Percentiles rank a stretch among this genome's conserved stretches.
These are phyloP conservation scores for Tapirus terrestris DNA, from an alignment of 2,113 vertebrate species.

Conservation along the genomic window DNA sequence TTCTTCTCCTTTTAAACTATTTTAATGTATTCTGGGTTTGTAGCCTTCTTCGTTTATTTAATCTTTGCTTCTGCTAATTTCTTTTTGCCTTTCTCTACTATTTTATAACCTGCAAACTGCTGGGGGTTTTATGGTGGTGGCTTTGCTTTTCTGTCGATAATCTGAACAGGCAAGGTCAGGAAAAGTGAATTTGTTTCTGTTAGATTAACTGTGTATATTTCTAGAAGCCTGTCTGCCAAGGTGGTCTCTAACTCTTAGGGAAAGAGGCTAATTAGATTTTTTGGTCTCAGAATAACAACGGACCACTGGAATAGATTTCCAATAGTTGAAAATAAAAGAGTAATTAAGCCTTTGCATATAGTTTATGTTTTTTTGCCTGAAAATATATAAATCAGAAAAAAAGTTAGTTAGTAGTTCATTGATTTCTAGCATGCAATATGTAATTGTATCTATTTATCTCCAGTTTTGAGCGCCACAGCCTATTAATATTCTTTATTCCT, in stretches of 20 bases:
- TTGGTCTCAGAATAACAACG: background rate
- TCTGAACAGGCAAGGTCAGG: background rate
- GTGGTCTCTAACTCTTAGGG: background rate
- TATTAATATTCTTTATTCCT: slow-evolving; percentile 13
- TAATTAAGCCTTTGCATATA: background rate
- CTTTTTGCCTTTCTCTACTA: background rate
- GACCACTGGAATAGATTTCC: background rate
- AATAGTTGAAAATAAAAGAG: background rate
- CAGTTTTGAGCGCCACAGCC: background rate
- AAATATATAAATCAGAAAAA: background rate
- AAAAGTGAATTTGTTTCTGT: background rate
- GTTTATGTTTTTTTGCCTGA: background rate
- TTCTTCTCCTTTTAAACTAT: background rate
- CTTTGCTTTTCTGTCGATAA: slow-evolving; percentile 22
- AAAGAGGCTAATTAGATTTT: background rate
- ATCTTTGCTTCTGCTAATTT: background rate
- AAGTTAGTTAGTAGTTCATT: background rate
- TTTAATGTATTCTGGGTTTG: background rate
- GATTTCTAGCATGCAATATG: background rate
- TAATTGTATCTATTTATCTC: background rate
- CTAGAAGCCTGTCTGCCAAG: background rate
- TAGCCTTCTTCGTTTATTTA: background rate
- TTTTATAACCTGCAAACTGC: background rate
- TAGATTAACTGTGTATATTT: background rate
- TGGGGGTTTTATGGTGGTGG: background rate